Evolutionary conservation across 2,888 invertebrate species (phyloP).

Genomic region (Dynastes grantii): DNA sequence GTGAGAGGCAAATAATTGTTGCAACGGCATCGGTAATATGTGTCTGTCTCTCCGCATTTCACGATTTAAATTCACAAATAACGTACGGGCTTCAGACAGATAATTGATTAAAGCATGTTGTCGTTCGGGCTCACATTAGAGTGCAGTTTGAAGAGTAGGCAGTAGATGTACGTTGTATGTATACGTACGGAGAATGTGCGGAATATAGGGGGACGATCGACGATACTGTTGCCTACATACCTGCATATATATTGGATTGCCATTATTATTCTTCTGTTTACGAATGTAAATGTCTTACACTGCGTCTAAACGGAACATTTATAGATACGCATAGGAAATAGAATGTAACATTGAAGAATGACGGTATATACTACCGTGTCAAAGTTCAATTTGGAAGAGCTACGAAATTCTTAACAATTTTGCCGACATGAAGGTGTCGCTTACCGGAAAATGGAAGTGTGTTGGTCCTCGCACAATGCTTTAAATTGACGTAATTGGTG

Average conservation of each 20-base stretch:
- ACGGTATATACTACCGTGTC: too few relatives aligned
- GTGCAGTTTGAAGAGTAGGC: conserved; percentile 51
- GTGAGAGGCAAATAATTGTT: conserved; percentile 45
- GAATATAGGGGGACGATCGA: conserved; percentile 12
- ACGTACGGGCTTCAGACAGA: conserved; percentile 51
- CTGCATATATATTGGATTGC: neutral
- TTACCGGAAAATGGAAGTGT: too few relatives aligned
- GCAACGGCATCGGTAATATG: conserved; percentile 42
- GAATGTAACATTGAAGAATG: too few relatives aligned
- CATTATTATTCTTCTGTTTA: neutral
- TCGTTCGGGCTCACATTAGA: conserved; percentile 50
- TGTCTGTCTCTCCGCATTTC: conserved; percentile 47
- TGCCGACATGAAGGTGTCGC: too few relatives aligned
- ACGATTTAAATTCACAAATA: conserved; percentile 51
- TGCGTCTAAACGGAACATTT: neutral
- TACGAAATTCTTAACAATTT: too few relatives aligned
- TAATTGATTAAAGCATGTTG: conserved; percentile 52
- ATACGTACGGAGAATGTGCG: conserved; percentile 3
- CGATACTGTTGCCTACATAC: neutral
- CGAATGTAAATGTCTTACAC: conserved; percentile 26
- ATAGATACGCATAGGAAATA: too few relatives aligned
- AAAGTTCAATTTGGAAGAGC: too few relatives aligned
- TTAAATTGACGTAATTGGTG: too few relatives aligned
- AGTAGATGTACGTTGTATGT: conserved; percentile 25
- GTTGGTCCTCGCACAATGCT: too few relatives aligned